Base-by-base conservation (phyloP, 2,113 vertebrate genomes). In the Spea multiplicata region DNA sequence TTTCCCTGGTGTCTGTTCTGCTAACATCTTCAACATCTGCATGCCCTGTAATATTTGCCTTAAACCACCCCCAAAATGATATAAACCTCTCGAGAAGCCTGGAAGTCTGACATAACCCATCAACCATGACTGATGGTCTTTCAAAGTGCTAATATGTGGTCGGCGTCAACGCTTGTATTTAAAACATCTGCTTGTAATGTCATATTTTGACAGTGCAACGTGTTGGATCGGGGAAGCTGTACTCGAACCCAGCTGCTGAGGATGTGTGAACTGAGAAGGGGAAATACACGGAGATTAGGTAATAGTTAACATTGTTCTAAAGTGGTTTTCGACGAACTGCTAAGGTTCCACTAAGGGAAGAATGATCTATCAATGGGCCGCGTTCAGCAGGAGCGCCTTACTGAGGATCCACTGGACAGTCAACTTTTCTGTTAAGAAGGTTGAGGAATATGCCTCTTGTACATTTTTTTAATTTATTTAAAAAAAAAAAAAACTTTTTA, bases 21-120 rank as follows among this genome's bases (percentile, higher is more conserved):
- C 69, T 78, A 69, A 78, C 69, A 65, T 71, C 69, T 78, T 55
- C 59, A 72, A 78, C 69, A 78, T 78, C 68, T 78, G 76, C 76
- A 57, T 48, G 48, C 52, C 53, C 74, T 66, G 61, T 67, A 66
- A 71, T 77, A 70, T 77, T 70, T 77, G 3, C 59, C 59, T 45
- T 17, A 13, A 8, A 59, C 59, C 57, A 66, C 49, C 76, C 57
- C 69, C 68, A 70, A 47, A 70, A 70, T 4, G 69, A 61, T 45
- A 78, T 72, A 78, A 72, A 8, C 45, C 75, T 48, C 12, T 30
- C 13, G 68, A 61, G 66, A 61, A 62, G 8, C 52, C 55, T 71
- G 52, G 71, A 44, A 72, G 52, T 5, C 44, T 44, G 71, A 57
- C 71, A 59, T 6, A 50, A 66, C 45, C 67, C 53, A 4, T 50